phyloP scores from a whole-genome alignment of 2,113 vertebrate genomes.

The Athene cunicularia region DNA sequence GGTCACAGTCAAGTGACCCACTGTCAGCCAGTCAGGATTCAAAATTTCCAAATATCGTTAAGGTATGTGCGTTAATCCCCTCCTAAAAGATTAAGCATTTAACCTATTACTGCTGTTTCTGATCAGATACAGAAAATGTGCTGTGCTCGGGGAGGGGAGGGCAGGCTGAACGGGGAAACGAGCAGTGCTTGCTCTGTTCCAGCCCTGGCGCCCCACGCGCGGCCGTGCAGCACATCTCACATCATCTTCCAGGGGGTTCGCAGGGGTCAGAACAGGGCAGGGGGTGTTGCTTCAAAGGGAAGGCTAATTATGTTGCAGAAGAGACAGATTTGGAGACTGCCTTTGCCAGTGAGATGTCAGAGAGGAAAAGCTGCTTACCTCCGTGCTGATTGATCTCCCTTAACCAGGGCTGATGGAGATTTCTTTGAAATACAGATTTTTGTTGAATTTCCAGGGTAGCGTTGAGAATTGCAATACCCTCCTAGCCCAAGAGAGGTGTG shows the following conservation, averaged over 20 bases:
- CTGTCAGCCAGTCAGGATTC: constrained; percentile 6
- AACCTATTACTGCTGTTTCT: constrained; percentile 2
- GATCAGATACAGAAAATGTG: neutral
- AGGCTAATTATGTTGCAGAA: neutral
- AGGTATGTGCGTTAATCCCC: neutral
- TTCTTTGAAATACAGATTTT: constrained; percentile 12
- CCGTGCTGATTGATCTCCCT: neutral
- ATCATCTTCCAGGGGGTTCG: neutral
- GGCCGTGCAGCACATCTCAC: neutral
- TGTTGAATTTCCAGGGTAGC: neutral
- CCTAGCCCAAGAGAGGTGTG: neutral
- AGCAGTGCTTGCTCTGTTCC: neutral
- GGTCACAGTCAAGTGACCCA: neutral
- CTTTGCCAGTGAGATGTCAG: neutral
- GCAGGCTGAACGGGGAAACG: neutral
- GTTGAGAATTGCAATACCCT: neutral
- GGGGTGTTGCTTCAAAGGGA: neutral
- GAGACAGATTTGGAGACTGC: neutral
- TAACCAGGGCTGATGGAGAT: neutral
- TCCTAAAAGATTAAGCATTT: neutral
- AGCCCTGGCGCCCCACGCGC: neutral
- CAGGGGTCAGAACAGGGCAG: neutral
- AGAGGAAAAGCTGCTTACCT: neutral
- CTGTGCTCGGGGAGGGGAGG: neutral
- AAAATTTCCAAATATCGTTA: neutral